Evolutionary conservation across 2,797 vertebrate species (phyloP), one percentile per base, ranked within the genome.

Genomic region (Manis pentadactyla): DNA sequence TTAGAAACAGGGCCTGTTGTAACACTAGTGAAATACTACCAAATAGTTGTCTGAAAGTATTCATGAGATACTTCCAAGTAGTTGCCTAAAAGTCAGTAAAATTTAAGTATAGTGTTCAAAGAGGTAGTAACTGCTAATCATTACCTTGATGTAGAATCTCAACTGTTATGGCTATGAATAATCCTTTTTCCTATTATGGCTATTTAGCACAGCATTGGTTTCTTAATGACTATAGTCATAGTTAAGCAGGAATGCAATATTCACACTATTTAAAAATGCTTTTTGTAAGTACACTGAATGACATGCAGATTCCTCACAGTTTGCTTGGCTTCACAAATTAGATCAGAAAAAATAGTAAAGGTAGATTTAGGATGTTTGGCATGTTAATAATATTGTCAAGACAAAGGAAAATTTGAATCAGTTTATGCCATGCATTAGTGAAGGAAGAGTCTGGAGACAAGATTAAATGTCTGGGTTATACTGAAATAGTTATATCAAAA

Each of bases 71-170:
- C 25, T 79, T 95, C 37, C 66, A 57, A 73, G 75, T 57, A 84
- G n/a, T 71, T 87, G 21, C 23, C 57, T 71, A n/a, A 94, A 17
- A 83, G 23, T 27, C 74, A 74, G 71, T 85, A 79, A 74, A 83
- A 94, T 73, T 81, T 79, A 90, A 96, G 23, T 83, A 27, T 2
- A 42, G 19, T 83, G 75, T 93, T 94, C 82, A 84, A 78, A 92
- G 79, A 93, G 21, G 61, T 29, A 77, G 37, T 87, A 92, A 84
- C 66, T 87, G 42, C 14, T 81, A 55, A 87, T 87, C 63, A 51
- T 93, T 89, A 92, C 34, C 94, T 79, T 94, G 37, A 93, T 83
- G 17, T 10, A 79, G 49, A 93, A 73, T 75, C 49, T 94, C 71
- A 93, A 81, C 64, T 66, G 4, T 88, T 46, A 61, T 11, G 61